Base-by-base conservation (phyloP, 2,888 invertebrate species). In the Tiphia femorata region DNA sequence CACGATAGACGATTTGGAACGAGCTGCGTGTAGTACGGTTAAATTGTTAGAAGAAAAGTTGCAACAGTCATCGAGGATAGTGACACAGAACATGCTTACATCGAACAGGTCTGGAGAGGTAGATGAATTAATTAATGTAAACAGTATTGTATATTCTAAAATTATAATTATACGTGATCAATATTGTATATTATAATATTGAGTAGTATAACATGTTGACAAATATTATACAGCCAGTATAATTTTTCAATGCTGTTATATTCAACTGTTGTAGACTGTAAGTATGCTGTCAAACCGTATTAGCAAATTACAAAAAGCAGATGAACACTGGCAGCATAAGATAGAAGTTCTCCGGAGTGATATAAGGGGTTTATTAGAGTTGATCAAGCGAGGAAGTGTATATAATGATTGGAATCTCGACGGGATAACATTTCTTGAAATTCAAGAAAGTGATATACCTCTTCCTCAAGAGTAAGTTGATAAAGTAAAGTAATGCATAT, bases 1-100 rank as follows among this genome's bases (percentile, higher is more conserved):
- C 50, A 88, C 89, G 2, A 89, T 92, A 1, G 88, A 89, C 75
- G 90, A 91, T 70, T 77, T 92, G 70, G 92, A 92, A 80, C 78
- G 84, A 19, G 90, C 91, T 70, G 89, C 91, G 42, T 87, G 87
- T 16, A 82, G 85, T 44, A 85, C 88, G 66, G 87, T 91, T 17
- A 80, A 85, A 60, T 73, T 86, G 54, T 77, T 90, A 30, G 86
- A 88, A 73, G 85, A 86, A 40, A 87, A 87, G 72, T 78, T 88
- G 48, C 80, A 83, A 37, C 83, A 84, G 54, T 85, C 85, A 10
- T 84, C 86, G 25, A 73, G 72, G 63, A 65, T 80, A 25, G 76
- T 84, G 4, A 67, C 77, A 20, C 77, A 76, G 12, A 80, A 76
- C 56, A 76, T 77, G 65, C 57, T 69, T 37, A 67, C 67, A 21